Percentiles rank a stretch among this genome's conserved stretches.
Evolutionary conservation across 2,797 vertebrate genomes (phyloP).

Genomic region (Miichthys miiuy): DNA sequence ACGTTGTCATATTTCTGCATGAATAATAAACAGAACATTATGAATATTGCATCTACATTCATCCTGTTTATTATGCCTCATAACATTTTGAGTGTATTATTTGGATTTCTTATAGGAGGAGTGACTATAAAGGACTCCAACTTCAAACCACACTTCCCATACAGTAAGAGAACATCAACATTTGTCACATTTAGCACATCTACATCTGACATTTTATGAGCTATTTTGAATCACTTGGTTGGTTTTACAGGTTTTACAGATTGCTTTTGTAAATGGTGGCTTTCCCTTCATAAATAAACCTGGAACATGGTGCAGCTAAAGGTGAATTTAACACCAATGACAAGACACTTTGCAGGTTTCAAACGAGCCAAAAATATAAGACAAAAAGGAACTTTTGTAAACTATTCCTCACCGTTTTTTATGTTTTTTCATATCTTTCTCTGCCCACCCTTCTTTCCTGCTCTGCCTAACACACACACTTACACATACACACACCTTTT

Average conservation of each 20-base stretch:
- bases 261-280: not conserved
- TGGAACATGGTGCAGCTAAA: not conserved
- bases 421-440: not conserved
- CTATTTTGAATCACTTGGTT: not conserved
- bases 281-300: not conserved
- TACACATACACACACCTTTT: slow-evolving; percentile 1
- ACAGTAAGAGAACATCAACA: not conserved
- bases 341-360: not conserved
- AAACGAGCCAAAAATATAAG: not conserved
- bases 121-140: not conserved
- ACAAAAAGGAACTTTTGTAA: not conserved
- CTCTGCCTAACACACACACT: not conserved
- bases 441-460: too few relatives aligned
- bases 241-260: not conserved
- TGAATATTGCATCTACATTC: not conserved
- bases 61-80: not conserved
- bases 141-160: not conserved
- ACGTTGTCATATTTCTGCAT: not conserved
- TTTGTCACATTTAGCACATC: not conserved
- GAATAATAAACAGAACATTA: not conserved
- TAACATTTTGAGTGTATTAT: not conserved
- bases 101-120: not conserved
- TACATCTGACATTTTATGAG: not conserved
- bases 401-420: not conserved
- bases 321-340: not conserved